Conservation (phyloP, 2,888 invertebrate genomes). For the Halictus quadricinctus region DNA sequence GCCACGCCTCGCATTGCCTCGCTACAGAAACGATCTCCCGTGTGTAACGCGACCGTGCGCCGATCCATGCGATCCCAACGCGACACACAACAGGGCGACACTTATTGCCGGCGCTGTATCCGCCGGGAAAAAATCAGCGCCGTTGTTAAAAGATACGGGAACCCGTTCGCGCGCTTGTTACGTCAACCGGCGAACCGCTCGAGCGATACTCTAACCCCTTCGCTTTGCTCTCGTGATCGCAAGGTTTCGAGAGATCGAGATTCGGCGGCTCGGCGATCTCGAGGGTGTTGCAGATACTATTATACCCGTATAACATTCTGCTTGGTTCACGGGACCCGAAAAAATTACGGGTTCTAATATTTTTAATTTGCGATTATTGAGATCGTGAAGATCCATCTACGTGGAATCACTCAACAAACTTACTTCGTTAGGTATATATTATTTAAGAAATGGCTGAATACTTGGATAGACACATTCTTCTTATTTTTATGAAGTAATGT, state of each 20-base stretch:
- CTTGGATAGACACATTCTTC: too few relatives aligned
- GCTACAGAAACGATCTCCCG: conserved; percentile 40
- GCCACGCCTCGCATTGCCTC: conserved; percentile 17
- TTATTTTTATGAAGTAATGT: too few relatives aligned
- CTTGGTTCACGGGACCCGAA: too few relatives aligned
- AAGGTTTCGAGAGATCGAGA: background rate
- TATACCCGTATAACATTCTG: background rate
- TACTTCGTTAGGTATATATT: too few relatives aligned
- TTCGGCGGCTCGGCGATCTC: background rate
- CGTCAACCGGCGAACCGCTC: background rate
- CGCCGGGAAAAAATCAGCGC: conserved; percentile 1
- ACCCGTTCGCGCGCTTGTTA: conserved; percentile 1
- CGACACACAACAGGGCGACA: conserved; percentile 1
- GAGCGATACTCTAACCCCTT: background rate
- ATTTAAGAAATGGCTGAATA: too few relatives aligned
- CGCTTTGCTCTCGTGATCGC: background rate
- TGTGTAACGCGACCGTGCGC: conserved; percentile 29
- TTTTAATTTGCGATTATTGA: too few relatives aligned
- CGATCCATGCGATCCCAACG: background rate
- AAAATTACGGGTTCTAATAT: too few relatives aligned
- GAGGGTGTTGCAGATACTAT: background rate
- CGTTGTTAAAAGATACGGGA: conserved; percentile 7
- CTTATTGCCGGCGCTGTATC: background rate
- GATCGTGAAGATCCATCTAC: too few relatives aligned
- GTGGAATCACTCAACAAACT: too few relatives aligned